Evolutionary conservation across 1,140 invertebrate species (phyloP), one percentile per base, ranked within the genome.

Genomic region (Microplitis mediator): DNA sequence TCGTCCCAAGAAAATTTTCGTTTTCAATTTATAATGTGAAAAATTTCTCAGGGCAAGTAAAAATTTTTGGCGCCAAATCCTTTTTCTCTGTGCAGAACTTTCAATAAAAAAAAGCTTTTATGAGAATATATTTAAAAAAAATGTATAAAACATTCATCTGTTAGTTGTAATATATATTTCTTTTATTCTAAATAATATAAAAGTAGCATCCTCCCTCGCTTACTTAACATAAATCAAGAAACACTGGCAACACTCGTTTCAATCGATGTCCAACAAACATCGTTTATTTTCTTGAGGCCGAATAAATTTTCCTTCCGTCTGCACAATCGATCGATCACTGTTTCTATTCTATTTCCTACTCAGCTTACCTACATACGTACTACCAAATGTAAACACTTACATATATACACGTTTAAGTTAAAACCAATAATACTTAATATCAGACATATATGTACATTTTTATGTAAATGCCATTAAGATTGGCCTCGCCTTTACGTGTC

Each of bases 221-320:
- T 63, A 16, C 61, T 71, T 68, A 58, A 66, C 14, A 71, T 63
- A 72, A 39, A 69, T 62, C 45, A 63, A 50, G 68, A 73, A 75
- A 75, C 74, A 61, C 64, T 71, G 74, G 74, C 71, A 75, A 75
- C 71, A 75, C 66, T 69, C 71, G 32, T 52, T 56, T 50, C 65
- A 72, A 75, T 75, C 74, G 63, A 70, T 72, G 71, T 39, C 54
- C 54, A 61, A 68, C 74, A 72, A 65, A 75, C 67, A 75, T 72
- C 66, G 66, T 72, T 72, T 72, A 66, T 75, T 69, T 52, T 68
- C 52, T 31, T 54, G 16, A 65, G 61, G 11, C 31, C 60, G 70
- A 72, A 72, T 72, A 66, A 72, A 72, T 72, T 66, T 72, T 66
- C 63, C 23, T 45, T 64, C 11, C 23, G n/a, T 36, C 58, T 56